Percentiles rank a stretch among this genome's conserved stretches.
phyloP scores from a whole-genome alignment of 1,140 invertebrate species.

The Aricia agestis region DNA sequence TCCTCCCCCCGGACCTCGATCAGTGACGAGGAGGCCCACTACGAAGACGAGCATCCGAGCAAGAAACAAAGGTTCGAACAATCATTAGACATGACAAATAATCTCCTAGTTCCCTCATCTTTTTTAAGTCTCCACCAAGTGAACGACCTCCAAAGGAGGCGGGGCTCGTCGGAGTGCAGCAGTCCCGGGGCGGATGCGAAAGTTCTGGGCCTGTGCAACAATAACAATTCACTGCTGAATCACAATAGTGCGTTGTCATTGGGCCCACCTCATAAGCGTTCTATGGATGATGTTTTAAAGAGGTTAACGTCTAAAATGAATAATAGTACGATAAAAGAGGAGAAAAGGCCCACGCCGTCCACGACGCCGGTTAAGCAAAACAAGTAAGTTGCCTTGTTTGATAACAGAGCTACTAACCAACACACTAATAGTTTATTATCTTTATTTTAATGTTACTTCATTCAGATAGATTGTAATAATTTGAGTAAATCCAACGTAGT shows the following conservation, averaged over 20 bases:
- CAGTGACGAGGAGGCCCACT: conserved; percentile 78
- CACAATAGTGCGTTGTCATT: conserved; percentile 70
- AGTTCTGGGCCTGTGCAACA: conserved; percentile 72
- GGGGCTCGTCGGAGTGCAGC: conserved; percentile 82
- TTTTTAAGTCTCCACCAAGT: conserved; percentile 76
- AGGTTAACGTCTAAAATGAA: conserved; percentile 88
- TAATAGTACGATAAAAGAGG: conserved; percentile 80
- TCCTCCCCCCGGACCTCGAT: conserved; percentile 76
- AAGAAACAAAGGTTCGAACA: conserved; percentile 71
- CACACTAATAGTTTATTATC: not conserved
- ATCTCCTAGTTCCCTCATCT: conserved; percentile 72
- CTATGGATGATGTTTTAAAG: conserved; percentile 93
- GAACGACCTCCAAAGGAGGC: conserved; percentile 70
- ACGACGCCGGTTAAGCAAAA: conserved; percentile 79
- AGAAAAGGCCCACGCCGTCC: conserved; percentile 80
- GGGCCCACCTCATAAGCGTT: conserved; percentile 76
- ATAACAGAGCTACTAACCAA: conserved; percentile 5
- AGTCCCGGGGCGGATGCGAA: conserved; percentile 80
- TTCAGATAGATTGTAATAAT: not conserved
- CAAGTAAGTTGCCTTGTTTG: conserved; percentile 59
- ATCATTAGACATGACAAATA: conserved; percentile 74
- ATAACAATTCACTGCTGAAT: conserved; percentile 72
- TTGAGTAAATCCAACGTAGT: not conserved
- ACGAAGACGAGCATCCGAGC: conserved; percentile 76
- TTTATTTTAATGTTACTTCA: too few species aligned